phyloP scores from a whole-genome alignment of 2,113 vertebrate species.

The Strix uralensis region DNA sequence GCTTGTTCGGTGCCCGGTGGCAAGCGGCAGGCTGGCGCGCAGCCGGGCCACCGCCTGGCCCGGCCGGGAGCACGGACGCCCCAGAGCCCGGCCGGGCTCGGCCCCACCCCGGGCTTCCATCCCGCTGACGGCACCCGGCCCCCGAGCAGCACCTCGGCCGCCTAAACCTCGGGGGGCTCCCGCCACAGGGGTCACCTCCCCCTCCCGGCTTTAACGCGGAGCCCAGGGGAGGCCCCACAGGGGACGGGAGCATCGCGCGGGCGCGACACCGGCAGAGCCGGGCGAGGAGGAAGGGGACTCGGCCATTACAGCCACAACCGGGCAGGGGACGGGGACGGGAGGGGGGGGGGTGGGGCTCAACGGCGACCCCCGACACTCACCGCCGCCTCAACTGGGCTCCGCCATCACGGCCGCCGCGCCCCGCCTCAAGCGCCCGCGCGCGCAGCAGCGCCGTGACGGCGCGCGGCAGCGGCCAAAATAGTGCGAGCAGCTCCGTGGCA shows the following conservation, averaged over 20 bases:
- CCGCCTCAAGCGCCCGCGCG: background rate
- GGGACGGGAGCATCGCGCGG: background rate
- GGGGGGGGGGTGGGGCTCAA: too few species aligned
- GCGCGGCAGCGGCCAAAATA: background rate
- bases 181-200: background rate
- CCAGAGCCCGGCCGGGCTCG: background rate
- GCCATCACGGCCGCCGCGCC: background rate
- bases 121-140: fast-evolving
- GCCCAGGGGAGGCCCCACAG: fast-evolving
- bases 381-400: background rate
- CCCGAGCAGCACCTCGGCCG: background rate
- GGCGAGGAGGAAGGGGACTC: too few species aligned
- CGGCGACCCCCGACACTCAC: background rate
- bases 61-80: background rate
- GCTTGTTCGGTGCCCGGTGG: background rate
- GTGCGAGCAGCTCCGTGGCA: fast-evolving
- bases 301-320: fast-evolving
- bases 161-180: background rate
- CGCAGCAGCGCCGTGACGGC: background rate
- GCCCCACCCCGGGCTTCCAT: background rate
- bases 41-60: background rate
- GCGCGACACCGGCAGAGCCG: background rate
- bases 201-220: background rate
- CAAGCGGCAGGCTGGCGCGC: background rate
- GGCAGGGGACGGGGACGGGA: too few species aligned